These are phyloP conservation scores for Chironomus tentans DNA, from an alignment of 2,888 invertebrate species.

Conservation along the genomic window DNA sequence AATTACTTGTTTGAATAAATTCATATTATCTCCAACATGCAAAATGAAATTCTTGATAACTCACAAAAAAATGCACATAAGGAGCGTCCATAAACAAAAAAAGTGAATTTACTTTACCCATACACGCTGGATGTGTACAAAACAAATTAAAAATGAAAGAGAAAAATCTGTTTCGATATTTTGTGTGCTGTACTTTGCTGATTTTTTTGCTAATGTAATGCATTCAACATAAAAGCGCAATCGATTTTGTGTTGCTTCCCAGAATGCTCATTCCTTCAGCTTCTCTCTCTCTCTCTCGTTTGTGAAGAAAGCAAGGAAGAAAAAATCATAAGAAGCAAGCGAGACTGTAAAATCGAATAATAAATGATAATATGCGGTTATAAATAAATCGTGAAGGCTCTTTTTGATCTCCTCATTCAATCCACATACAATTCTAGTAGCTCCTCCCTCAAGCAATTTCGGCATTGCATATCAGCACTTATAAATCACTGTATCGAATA, in stretches of 20 bases:
- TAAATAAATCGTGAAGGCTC: conserved; percentile 22
- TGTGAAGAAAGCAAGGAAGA: not conserved
- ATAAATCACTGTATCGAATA: conserved; percentile 23
- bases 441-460: conserved; percentile 24
- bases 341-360: conserved; percentile 21
- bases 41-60: not conserved
- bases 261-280: not conserved
- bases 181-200: not conserved
- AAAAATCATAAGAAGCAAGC: not conserved
- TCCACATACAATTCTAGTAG: conserved; percentile 25
- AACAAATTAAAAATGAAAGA: conserved; percentile 24
- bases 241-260: conserved; percentile 2
- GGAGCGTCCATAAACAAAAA: not conserved
- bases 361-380: conserved; percentile 25
- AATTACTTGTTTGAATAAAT: too few species aligned
- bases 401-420: conserved; percentile 25
- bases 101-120: not conserved
- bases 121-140: not conserved
- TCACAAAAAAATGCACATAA: not conserved
- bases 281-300: too few species aligned
- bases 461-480: not conserved
- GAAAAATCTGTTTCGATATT: not conserved
- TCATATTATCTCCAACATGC: too few species aligned
- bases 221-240: conserved; percentile 16
- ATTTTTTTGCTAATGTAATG: conserved; percentile 4